Conservation (phyloP, 2,888 invertebrate genomes). For the Piscicola geometra region DNA sequence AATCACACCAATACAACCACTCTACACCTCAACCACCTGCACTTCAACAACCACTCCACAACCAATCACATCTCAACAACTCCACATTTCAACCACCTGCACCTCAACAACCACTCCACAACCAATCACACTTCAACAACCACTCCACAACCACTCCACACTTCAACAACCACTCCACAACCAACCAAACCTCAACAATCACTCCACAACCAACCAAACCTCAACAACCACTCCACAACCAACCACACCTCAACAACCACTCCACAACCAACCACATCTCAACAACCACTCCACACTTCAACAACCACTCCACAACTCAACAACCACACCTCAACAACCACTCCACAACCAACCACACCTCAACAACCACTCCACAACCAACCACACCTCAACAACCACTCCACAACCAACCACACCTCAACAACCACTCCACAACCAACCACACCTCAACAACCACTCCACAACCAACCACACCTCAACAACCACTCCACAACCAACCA, state of each 20-base stretch:
- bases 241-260: background rate
- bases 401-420: background rate
- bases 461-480: conserved; percentile 1
- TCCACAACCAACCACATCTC: conserved; percentile 4
- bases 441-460: background rate
- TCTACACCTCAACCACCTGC: background rate
- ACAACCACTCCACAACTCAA: background rate
- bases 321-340: background rate
- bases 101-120: background rate
- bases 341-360: background rate
- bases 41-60: background rate
- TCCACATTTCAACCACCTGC: too few relatives aligned
- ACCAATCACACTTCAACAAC: too few relatives aligned
- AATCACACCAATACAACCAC: background rate
- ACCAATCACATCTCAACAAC: conserved; percentile 18
- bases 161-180: conserved; percentile 7
- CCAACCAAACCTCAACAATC: background rate
- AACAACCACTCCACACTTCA: background rate
- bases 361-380: too few relatives aligned
- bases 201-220: background rate
- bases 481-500: too few relatives aligned
- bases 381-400: background rate
- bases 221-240: conserved; percentile 13
- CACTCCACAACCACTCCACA: background rate
- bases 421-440: too few relatives aligned